Percentiles rank a stretch among this genome's conserved stretches.
Evolutionary conservation across 2,113 vertebrate genomes (phyloP).

Genomic region (Urocolius indicus): DNA sequence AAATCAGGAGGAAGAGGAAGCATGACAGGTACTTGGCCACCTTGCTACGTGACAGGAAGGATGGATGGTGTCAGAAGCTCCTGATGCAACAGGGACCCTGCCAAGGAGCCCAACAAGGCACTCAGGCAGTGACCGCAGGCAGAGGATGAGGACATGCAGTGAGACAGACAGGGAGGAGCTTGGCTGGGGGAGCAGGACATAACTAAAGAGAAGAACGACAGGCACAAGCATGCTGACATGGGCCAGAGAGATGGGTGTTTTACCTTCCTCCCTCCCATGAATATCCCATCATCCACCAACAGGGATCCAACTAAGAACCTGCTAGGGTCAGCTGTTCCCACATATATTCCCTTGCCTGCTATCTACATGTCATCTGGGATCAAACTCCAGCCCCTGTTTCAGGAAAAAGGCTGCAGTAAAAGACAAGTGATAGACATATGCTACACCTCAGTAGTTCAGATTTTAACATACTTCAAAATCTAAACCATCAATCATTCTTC

Average conservation of each 20-base stretch:
- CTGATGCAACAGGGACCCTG: not conserved
- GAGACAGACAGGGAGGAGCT: accelerated
- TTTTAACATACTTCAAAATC: not conserved
- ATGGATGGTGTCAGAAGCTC: not conserved
- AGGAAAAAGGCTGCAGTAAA: not conserved
- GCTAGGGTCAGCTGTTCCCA: not conserved
- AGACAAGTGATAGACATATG: accelerated
- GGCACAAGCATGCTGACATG: accelerated
- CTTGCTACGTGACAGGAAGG: not conserved
- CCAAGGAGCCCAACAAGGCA: not conserved
- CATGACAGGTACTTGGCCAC: accelerated
- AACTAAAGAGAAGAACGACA: not conserved
- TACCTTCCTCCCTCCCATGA: not conserved
- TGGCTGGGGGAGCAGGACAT: not conserved
- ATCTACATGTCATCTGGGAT: not conserved
- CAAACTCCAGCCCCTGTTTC: not conserved
- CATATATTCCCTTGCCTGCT: not conserved
- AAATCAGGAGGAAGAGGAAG: not conserved
- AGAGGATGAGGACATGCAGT: accelerated
- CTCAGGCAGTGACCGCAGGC: accelerated
- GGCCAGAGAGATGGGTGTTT: not conserved
- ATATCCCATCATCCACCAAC: accelerated
- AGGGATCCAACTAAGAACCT: not conserved
- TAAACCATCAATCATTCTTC: not conserved
- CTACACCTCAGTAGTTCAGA: not conserved